Evolutionary conservation across 2,888 invertebrate species (phyloP).

Genomic region (Parnassius glacialis): DNA sequence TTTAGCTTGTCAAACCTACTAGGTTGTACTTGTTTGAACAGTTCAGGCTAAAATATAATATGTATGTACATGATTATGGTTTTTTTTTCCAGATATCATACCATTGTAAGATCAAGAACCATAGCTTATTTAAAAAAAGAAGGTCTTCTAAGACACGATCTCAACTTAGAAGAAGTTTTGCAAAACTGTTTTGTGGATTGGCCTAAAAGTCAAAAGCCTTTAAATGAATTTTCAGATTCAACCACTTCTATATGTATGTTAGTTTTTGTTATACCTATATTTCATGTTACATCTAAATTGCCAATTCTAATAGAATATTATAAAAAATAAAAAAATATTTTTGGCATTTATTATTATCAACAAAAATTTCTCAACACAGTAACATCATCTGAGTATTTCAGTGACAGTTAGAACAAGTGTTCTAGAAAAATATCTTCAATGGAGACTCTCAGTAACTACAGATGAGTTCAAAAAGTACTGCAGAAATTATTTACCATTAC

Average conservation of each 20-base stretch:
- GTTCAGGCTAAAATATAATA: too few species aligned
- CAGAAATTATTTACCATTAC: slow-evolving; percentile 59
- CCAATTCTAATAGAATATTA: too few species aligned
- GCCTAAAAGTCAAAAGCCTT: slow-evolving; percentile 48
- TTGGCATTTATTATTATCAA: too few species aligned
- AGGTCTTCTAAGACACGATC: slow-evolving; percentile 48
- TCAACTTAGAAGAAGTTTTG: slow-evolving; percentile 55
- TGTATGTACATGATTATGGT: not conserved
- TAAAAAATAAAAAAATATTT: too few species aligned
- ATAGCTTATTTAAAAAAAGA: slow-evolving; percentile 59
- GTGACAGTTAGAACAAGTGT: slow-evolving; percentile 65
- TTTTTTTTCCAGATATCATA: slow-evolving; percentile 61
- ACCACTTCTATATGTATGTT: slow-evolving; percentile 61
- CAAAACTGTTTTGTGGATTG: slow-evolving; percentile 54
- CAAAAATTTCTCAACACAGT: too few species aligned
- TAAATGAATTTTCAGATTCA: slow-evolving; percentile 50
- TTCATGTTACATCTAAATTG: slow-evolving; percentile 5
- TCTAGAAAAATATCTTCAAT: slow-evolving; percentile 58
- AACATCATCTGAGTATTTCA: slow-evolving; percentile 40
- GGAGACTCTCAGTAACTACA: slow-evolving; percentile 55
- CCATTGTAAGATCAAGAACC: slow-evolving; percentile 57
- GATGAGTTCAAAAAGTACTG: slow-evolving; percentile 64
- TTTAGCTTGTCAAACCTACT: too few species aligned
- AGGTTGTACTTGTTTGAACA: too few species aligned
- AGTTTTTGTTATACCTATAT: not conserved